phyloP scores from a whole-genome alignment of 1,140 invertebrate genomes.

The Drosophila sulfurigaster region DNA sequence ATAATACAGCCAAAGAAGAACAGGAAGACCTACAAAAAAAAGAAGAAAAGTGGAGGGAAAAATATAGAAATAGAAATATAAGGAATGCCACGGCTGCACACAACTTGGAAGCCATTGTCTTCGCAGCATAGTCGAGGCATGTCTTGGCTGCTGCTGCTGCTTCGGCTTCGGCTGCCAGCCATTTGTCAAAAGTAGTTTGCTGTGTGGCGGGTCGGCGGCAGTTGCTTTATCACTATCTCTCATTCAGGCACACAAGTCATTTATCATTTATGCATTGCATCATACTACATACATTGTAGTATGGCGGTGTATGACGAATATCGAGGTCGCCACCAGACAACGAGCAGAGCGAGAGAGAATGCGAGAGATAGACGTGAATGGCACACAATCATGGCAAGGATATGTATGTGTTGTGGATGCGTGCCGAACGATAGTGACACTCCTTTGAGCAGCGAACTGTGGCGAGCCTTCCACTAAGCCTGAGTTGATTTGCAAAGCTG shows the following conservation, averaged over 20 bases:
- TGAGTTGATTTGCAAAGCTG: conserved; percentile 78
- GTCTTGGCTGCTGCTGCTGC: not conserved
- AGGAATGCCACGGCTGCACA: conserved; percentile 5
- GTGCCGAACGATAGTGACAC: conserved; percentile 64
- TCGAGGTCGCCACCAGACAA: conserved; percentile 41
- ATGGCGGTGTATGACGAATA: conserved; percentile 19
- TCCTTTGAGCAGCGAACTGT: conserved; percentile 67
- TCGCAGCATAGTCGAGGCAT: not conserved
- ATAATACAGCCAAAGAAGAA: conserved; percentile 67
- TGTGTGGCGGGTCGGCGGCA: conserved; percentile 43
- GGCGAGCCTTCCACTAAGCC: conserved; percentile 54
- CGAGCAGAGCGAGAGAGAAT: not conserved
- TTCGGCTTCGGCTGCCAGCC: conserved; percentile 26
- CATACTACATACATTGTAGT: conserved; percentile 19
- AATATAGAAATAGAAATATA: conserved; percentile 12
- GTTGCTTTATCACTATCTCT: conserved; percentile 78
- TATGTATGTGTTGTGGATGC: conserved; percentile 23
- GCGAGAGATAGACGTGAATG: not conserved
- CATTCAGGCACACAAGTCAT: conserved; percentile 68
- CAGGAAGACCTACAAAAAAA: no score
- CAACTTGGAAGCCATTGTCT: conserved; percentile 36
- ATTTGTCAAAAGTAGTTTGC: conserved; percentile 75
- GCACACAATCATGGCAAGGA: conserved; percentile 18
- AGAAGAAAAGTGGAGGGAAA: not conserved
- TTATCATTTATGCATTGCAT: conserved; percentile 79